A percentile compares a stretch with the other conserved stretches of the same genome.
These are phyloP conservation scores for Drosophila rubida DNA, from an alignment of 2,888 invertebrate species.

Conservation along the genomic window DNA sequence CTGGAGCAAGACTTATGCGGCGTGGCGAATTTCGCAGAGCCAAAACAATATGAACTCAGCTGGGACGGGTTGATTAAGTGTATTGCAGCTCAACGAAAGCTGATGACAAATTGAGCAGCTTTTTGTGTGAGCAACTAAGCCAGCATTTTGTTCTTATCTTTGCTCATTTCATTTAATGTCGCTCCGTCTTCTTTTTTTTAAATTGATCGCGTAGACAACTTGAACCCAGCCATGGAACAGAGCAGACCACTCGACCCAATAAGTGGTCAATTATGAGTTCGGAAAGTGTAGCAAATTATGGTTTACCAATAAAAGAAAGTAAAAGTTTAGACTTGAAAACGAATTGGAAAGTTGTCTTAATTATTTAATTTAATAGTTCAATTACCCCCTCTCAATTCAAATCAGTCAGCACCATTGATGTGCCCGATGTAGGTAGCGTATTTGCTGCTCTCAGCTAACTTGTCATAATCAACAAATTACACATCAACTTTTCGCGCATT, in stretches of 20 bases:
- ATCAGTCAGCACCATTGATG: not conserved
- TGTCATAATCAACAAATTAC: slow-evolving; percentile 35
- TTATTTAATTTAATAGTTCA: not conserved
- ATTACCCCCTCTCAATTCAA: not conserved
- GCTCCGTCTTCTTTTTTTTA: slow-evolving; percentile 29
- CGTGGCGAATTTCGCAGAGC: slow-evolving; percentile 60
- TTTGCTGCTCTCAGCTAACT: slow-evolving; percentile 27
- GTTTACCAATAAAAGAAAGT: slow-evolving; percentile 15
- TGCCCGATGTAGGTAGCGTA: slow-evolving; percentile 31
- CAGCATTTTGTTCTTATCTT: slow-evolving; percentile 34
- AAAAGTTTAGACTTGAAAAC: not conserved
- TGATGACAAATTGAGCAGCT: slow-evolving; percentile 73
- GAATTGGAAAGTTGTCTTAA: not conserved
- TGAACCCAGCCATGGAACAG: slow-evolving; percentile 54
- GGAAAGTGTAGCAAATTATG: slow-evolving; percentile 57
- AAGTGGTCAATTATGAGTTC: slow-evolving; percentile 45
- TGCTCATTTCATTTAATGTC: slow-evolving; percentile 5
- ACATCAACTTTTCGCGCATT: slow-evolving; percentile 57
- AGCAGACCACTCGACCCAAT: slow-evolving; percentile 56
- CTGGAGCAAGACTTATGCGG: slow-evolving; percentile 62
- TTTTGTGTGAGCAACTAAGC: slow-evolving; percentile 37
- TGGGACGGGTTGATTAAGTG: slow-evolving; percentile 59
- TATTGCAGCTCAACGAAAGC: slow-evolving; percentile 50
- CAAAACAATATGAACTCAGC: slow-evolving; percentile 38
- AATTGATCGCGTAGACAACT: slow-evolving; percentile 73